phyloP scores from a whole-genome alignment of 1,140 invertebrate genomes.

The Pseudoatta argentina region DNA sequence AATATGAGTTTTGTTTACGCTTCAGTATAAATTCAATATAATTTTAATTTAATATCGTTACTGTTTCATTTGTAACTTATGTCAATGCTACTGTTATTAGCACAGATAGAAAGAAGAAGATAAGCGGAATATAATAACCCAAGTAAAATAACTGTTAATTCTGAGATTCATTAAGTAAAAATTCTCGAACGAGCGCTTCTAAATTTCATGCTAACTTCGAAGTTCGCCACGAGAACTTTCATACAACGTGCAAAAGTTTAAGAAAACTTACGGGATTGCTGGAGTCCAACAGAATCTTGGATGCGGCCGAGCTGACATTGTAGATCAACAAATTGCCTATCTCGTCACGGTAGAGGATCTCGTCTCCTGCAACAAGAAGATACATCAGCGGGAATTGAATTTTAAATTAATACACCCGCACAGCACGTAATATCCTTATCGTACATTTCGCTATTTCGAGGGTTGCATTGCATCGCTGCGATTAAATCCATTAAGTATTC shows the following conservation, averaged over 20 bases:
- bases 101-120: background rate
- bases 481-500: background rate
- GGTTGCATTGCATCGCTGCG: background rate
- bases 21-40: background rate
- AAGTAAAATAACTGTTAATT: conserved; percentile 6
- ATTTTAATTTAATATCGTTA: background rate
- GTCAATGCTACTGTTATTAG: conserved; percentile 12
- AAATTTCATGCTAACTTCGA: conserved; percentile 5
- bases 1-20: background rate
- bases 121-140: background rate
- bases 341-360: conserved; percentile 83
- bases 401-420: conserved; percentile 22
- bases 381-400: conserved; percentile 2
- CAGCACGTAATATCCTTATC: background rate
- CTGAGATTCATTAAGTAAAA: background rate
- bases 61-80: background rate
- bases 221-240: background rate
- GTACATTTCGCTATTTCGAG: background rate
- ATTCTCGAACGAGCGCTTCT: background rate
- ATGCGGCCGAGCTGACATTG: conserved; percentile 73
- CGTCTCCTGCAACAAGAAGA: conserved; percentile 80
- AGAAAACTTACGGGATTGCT: conserved; percentile 78
- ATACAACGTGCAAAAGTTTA: background rate
- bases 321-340: conserved; percentile 81
- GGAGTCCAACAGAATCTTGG: conserved; percentile 76